These are phyloP conservation scores for Emydocephalus ijimae DNA, from an alignment of 2,113 vertebrate genomes.

Conservation along the genomic window DNA sequence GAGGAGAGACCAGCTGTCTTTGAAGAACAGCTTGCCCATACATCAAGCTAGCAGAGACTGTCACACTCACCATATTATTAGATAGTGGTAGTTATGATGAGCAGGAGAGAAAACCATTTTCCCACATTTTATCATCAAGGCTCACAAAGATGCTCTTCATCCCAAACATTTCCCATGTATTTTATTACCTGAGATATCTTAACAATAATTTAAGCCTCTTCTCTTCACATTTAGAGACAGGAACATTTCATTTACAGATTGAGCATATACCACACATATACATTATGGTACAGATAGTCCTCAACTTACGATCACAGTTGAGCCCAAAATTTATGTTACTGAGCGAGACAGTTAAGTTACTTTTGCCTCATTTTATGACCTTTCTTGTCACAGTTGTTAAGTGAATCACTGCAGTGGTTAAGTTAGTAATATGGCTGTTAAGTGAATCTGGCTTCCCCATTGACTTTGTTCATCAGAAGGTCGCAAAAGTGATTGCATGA, in stretches of 20 bases:
- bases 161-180: background rate
- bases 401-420: background rate
- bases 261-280: background rate
- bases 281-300: background rate
- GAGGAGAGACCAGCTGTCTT: background rate
- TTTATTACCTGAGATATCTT: background rate
- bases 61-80: background rate
- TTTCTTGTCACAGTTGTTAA: background rate
- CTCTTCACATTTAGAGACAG: background rate
- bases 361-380: background rate
- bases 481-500: background rate
- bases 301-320: background rate
- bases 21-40: background rate
- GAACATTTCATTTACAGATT: background rate
- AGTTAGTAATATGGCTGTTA: background rate
- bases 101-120: background rate
- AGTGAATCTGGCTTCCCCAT: background rate
- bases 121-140: background rate
- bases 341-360: background rate
- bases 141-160: background rate
- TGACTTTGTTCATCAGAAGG: background rate
- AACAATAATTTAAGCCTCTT: background rate
- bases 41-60: background rate
- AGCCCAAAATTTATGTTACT: background rate
- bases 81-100: background rate